Evolutionary conservation across 1,140 invertebrate genomes (phyloP).

Genomic region (Archegozetes longisetosus): DNA sequence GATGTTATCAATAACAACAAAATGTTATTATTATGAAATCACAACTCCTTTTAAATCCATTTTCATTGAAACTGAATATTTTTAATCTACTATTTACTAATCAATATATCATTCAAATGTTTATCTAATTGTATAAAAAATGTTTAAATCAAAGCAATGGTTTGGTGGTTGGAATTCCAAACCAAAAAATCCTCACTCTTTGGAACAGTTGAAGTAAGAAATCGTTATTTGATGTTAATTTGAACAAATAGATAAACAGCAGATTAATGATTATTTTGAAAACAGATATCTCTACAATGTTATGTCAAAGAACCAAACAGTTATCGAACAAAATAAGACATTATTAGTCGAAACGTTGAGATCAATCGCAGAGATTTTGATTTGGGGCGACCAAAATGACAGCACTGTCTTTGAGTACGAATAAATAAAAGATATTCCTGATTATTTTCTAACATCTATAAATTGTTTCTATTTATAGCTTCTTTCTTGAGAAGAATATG

Average conservation of each 20-base stretch:
- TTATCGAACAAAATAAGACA: constrained; percentile 83
- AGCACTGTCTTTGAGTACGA: constrained; percentile 97
- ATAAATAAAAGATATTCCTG: constrained; percentile 5
- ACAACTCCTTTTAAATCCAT: too few relatives aligned
- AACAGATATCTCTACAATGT: constrained; percentile 78
- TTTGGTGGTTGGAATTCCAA: constrained; percentile 25
- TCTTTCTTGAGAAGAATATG: constrained; percentile 99
- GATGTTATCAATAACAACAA: too few relatives aligned
- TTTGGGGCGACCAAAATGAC: constrained; percentile 99
- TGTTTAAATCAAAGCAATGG: neutral
- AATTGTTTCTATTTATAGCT: constrained; percentile 45
- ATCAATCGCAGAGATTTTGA: constrained; percentile 95
- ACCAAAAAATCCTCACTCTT: constrained; percentile 76
- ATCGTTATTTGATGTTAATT: neutral
- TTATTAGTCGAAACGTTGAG: constrained; percentile 90
- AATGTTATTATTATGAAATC: too few relatives aligned
- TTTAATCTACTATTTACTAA: too few relatives aligned
- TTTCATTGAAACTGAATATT: too few relatives aligned
- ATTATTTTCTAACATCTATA: constrained; percentile 6
- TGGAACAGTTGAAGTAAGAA: constrained; percentile 80
- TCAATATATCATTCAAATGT: too few relatives aligned
- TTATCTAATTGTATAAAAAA: neutral
- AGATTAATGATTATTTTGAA: neutral
- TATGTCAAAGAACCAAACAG: constrained; percentile 86
- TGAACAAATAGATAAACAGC: neutral